Base-by-base conservation (phyloP, 1,140 invertebrate species). In the Diabrotica undecimpunctata region DNA sequence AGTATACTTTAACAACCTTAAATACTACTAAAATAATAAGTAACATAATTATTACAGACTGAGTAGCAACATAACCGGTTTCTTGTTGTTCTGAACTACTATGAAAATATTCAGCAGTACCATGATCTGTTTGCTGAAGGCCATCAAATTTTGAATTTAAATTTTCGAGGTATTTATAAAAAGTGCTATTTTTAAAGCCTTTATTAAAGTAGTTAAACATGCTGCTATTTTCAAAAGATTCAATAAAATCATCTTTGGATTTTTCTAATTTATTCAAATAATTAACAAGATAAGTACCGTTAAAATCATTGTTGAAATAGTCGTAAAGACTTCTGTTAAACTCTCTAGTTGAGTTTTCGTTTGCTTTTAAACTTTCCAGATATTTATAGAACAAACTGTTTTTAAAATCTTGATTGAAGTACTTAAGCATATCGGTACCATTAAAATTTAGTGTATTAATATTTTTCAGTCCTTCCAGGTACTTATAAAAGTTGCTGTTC, bases 231-330 rank as follows among this genome's bases (percentile, higher is more conserved):
- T 39, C 11, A 39, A 41, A 39, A 38, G 12, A 36, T 6, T 54
- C 36, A 39, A 39, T 38, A 10, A 54, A 9, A 5, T n/a, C 7
- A 52, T 35, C 46, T 11, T 61, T 25, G 35, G 10, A 41, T 11
- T 35, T 35, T 52, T 51, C n/a, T 12, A 58, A 0, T 37, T 52
- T 51, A 8, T 51, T 41, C 7, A 62, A 38, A 38, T 62, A 62
- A 14, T 53, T 62, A 5, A 62, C 50, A 11, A 62, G 53, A 54
- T 39, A 53, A 54, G 39, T 62, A 12, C 53, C 39, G n/a, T 12
- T 62, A 35, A 62, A 62, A 36, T 62, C 51, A 6, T 38, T 62
- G 36, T 62, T 53, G 60, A 62, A 62, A n/a, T 62, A 62, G 35
- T 62, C 35, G 38, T 62, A 54, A 35, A 62, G 6, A 39, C 12